Base-by-base conservation (phyloP, 2,888 invertebrate genomes). In the Acronicta aceris region DNA sequence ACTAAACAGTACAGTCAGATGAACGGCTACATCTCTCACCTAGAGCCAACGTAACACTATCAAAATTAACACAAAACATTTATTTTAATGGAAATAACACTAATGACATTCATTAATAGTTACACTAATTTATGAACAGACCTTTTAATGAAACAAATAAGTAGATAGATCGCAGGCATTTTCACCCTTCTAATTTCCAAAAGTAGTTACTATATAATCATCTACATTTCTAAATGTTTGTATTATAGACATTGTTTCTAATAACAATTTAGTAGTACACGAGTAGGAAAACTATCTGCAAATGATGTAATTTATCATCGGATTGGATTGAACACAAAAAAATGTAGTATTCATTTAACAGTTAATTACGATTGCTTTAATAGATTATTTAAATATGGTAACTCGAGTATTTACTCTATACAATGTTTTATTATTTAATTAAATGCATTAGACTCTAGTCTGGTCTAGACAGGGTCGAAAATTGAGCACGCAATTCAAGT, bases 31-130 rank as follows among this genome's bases (percentile, higher is more conserved):
- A 76, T 80, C 74, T 82, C 75, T 72, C 77, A 77, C 78, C 85
- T 87, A 86, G 78, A 81, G 69, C 82, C 82, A 90, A 90, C 86
- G 83, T 81, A 89, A 89, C 63, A 59, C 88, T 88, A 89, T 82
- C 66, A 84, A 85, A 88, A 38, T 80, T 75, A 87, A 87, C 75
- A 83, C 78, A 89, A 90, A 89, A 89, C 86, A 89, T 89, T 86
- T 82, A 88, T 78, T 85, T 85, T 83, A 83, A 85, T 90, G 82
- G 82, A 89, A 90, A 88, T 86, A 87, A 90, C 89, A 85, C 89
- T 91, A 90, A 89, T 88, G 88, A 90, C 89, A 90, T 89, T 86
- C 82, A 89, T 87, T 87, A 38, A 88, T 84, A 85, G 83, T 86
- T 86, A 88, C 83, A 84, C 89, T 89, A 89, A 89, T 86, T 87